Base-by-base conservation (phyloP, 2,888 invertebrate species). In the Macropis europaea region DNA sequence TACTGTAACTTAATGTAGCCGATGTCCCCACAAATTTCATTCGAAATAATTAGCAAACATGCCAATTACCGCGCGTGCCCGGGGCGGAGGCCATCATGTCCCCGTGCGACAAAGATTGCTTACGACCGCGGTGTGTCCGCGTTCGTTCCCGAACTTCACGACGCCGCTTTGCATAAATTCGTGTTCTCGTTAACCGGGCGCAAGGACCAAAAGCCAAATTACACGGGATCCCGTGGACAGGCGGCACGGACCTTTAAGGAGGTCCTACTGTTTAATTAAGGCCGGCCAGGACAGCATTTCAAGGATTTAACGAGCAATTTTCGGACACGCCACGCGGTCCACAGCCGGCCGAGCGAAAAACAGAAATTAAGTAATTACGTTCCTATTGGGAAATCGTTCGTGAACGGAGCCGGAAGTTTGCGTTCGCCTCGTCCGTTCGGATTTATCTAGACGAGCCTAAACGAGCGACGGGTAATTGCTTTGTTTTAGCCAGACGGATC, bases 301-400 rank as follows among this genome's bases (percentile, higher is more conserved):
- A 15, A 59, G 59, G 59, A 62, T 71, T 71, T 78, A 83, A 82
- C 63, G 54, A 80, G 59, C 60, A 60, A 57, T 53, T 70, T 40
- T 32, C 32, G 38, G 42, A 56, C 54, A 43, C 42, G 57, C 48
- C 34, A 54, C 32, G 42, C 17, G 1, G 42, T 26, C 45, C 24
- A 15, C 19, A n/a, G 40, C 30, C 45, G 40, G 68, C 76, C 36
- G 24, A 57, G 30, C 40, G 67, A n/a, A 73, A 85, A 86, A 86
- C 84, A 81, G 60, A 82, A 84, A 87, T 87, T 86, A 85, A 86
- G 85, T 71, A 84, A 87, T 87, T 85, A 87, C 75, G 61, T 38
- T 50, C 77, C 74, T 77, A 85, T 86, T 84, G 84, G 79, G 73
- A 77, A 77, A 78, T 80, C 84, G 78, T 83, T 78, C 72, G 77